phyloP scores from a whole-genome alignment of 1,140 invertebrate genomes.

The Physella acuta region DNA sequence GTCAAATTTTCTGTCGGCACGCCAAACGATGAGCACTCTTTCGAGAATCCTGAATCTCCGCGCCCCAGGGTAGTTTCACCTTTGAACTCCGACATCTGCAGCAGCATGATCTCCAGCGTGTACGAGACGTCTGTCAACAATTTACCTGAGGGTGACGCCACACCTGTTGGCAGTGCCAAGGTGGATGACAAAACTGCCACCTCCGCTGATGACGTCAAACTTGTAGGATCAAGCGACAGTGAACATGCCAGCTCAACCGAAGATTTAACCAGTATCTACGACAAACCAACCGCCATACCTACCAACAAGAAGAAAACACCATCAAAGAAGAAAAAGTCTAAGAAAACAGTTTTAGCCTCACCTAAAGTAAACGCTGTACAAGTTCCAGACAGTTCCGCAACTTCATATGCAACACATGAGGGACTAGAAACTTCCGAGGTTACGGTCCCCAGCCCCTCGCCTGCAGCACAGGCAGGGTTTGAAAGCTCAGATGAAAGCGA shows the following conservation, averaged over 20 bases:
- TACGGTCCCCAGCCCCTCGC: neutral
- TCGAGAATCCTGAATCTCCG: neutral
- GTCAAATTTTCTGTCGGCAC: neutral
- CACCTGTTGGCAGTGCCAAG: neutral
- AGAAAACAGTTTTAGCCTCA: neutral
- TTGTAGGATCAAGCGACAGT: conserved; percentile 1
- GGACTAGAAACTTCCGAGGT: neutral
- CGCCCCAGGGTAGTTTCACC: conserved; percentile 40
- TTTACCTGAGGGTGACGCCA: neutral
- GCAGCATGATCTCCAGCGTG: conserved; percentile 54
- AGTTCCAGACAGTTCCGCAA: no score
- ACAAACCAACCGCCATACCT: neutral
- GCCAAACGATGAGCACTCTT: neutral
- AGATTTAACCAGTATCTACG: conserved; percentile 19
- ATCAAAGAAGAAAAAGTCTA: neutral
- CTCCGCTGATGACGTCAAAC: neutral
- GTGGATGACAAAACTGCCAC: conserved; percentile 17
- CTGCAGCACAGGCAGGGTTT: neutral
- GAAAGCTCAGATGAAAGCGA: neutral
- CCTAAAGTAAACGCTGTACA: neutral
- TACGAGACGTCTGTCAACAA: conserved; percentile 42
- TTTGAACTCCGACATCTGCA: conserved; percentile 46
- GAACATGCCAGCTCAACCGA: neutral
- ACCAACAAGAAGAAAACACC: neutral
- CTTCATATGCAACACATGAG: neutral